Conservation (phyloP, 2,113 vertebrate genomes). For the Malurus alboscapulatus region DNA sequence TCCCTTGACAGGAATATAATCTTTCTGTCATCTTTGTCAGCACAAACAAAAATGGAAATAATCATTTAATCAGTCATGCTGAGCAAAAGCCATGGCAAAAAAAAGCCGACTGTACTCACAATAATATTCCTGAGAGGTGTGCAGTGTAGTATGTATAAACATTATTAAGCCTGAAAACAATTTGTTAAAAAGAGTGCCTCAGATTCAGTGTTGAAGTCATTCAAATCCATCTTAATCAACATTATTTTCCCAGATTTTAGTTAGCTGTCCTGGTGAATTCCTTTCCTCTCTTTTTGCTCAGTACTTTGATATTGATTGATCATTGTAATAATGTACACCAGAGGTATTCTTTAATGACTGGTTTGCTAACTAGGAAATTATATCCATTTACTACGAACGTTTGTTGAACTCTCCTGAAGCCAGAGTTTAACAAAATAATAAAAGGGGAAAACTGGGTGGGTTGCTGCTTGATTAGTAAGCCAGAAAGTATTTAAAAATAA, state of each 20-base stretch:
- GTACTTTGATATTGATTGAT: constrained; percentile 46
- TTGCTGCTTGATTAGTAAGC: constrained; percentile 50
- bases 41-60: constrained; percentile 57
- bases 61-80: constrained; percentile 59
- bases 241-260: constrained; percentile 66
- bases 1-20: constrained; percentile 47
- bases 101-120: constrained; percentile 36
- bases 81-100: constrained; percentile 41
- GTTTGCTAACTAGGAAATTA: constrained; percentile 59
- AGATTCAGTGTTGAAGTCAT: constrained; percentile 35
- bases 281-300: constrained; percentile 60
- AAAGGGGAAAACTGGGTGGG: constrained; percentile 56
- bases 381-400: constrained; percentile 52
- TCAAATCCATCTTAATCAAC: constrained; percentile 66
- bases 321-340: constrained; percentile 58
- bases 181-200: constrained; percentile 51
- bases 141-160: constrained; percentile 8
- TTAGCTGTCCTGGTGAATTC: constrained; percentile 67
- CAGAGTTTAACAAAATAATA: constrained; percentile 60
- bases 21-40: constrained; percentile 61
- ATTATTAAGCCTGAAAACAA: constrained; percentile 63
- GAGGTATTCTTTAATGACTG: constrained; percentile 50
- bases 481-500: constrained; percentile 66
- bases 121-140: constrained; percentile 53
- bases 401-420: constrained; percentile 55